Conservation (phyloP, 2,113 vertebrate genomes). For the Phaetusa simplex region DNA sequence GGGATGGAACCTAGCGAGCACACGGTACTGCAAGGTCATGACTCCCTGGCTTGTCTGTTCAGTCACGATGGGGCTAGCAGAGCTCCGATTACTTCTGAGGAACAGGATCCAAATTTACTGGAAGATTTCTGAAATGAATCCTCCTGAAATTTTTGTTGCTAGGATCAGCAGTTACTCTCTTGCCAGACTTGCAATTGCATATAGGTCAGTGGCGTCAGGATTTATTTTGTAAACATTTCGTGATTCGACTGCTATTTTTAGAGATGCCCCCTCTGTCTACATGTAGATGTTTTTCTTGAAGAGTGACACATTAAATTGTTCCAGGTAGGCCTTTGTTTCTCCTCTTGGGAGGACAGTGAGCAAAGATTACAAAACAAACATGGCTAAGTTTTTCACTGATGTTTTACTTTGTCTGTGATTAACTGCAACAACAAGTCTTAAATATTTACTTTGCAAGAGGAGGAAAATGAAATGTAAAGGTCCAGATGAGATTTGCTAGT, state of each 20-base stretch:
- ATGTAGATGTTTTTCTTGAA: neutral
- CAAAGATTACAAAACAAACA: neutral
- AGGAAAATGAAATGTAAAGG: neutral
- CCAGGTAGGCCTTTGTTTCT: neutral
- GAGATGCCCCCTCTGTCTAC: neutral
- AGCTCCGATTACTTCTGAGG: conserved; percentile 10
- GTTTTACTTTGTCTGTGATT: neutral
- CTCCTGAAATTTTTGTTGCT: conserved; percentile 21
- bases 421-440: neutral
- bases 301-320: neutral
- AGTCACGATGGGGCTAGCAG: neutral
- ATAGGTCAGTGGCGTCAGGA: neutral
- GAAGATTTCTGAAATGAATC: conserved; percentile 36
- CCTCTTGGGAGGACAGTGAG: neutral
- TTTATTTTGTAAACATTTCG: conserved; percentile 13
- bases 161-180: neutral
- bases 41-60: neutral
- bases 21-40: neutral
- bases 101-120: conserved; percentile 2
- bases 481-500: neutral
- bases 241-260: conserved; percentile 2
- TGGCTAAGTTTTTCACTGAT: neutral
- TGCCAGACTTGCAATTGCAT: neutral
- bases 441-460: neutral
- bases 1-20: neutral